Evolutionary conservation across 2,888 invertebrate species (phyloP).

Genomic region (Hipparchia sbordonii): DNA sequence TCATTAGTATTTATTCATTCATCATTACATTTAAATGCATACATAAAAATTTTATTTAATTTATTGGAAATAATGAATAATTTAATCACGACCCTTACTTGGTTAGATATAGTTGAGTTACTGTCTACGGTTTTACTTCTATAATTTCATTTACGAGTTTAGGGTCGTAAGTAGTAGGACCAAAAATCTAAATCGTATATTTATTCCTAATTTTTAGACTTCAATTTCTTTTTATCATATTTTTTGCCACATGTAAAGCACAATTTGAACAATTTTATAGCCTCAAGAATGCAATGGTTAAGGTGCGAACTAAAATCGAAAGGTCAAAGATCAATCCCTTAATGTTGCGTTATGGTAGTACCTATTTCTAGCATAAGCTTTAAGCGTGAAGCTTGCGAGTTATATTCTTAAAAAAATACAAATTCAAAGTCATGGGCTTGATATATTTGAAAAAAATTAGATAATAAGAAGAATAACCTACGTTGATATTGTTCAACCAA

Average conservation of each 20-base stretch:
- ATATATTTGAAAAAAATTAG: no score
- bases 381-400: no score
- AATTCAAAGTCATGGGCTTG: no score
- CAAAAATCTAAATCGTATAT: not conserved
- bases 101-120: not conserved
- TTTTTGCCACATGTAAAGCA: no score
- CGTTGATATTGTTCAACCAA: not conserved
- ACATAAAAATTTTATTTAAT: constrained; percentile 5
- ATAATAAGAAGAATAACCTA: not conserved
- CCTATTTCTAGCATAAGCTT: no score
- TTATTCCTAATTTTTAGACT: not conserved
- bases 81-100: constrained; percentile 3
- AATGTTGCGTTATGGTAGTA: no score
- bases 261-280: no score
- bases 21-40: constrained; percentile 10
- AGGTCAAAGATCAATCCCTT: no score
- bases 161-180: not conserved
- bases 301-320: no score
- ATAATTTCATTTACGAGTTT: not conserved
- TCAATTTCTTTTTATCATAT: no score
- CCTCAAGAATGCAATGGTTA: no score
- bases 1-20: constrained; percentile 11
- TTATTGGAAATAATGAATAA: constrained; percentile 18
- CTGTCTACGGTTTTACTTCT: not conserved
- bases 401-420: no score